These are phyloP conservation scores for Dinocampus coccinellae DNA, from an alignment of 2,888 invertebrate species.

Conservation along the genomic window DNA sequence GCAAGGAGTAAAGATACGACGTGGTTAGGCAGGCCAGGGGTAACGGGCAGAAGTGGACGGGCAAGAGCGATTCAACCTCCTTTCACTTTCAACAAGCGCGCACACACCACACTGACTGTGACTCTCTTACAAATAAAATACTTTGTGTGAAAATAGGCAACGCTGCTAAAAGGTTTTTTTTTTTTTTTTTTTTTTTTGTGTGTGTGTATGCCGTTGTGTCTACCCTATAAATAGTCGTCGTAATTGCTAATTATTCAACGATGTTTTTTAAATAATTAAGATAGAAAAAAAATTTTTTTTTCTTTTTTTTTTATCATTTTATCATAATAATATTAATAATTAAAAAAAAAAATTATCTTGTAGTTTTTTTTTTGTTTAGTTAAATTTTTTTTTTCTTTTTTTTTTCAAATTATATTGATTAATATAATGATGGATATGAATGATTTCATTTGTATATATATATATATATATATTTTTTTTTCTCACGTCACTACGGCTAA, in stretches of 20 bases:
- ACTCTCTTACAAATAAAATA: conserved; percentile 38
- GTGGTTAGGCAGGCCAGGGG: conserved; percentile 64
- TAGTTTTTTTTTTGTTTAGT: no score
- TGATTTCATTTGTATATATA: not conserved
- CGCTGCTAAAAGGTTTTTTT: conserved; percentile 53
- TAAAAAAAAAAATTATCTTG: no score
- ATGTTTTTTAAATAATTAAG: not conserved
- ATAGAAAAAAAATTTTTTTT: not conserved
- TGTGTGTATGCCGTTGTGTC: conserved; percentile 40
- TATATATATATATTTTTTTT: no score
- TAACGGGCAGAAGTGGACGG: conserved; percentile 60
- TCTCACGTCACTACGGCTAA: not conserved
- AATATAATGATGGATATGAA: not conserved
- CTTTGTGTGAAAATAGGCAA: conserved; percentile 63
- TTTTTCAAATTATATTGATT: no score
- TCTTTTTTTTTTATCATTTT: not conserved
- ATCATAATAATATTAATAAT: no score
- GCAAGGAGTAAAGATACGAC: conserved; percentile 28
- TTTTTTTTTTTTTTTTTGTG: no score
- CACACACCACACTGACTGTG: conserved; percentile 32
- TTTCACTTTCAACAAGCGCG: conserved; percentile 69
- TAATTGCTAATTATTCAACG: not conserved
- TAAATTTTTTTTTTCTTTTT: no score
- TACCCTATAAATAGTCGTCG: conserved; percentile 41
- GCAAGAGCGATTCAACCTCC: conserved; percentile 68